These are phyloP conservation scores for Darevskia mixta DNA, from an alignment of 2,797 vertebrate genomes.

Conservation along the genomic window DNA sequence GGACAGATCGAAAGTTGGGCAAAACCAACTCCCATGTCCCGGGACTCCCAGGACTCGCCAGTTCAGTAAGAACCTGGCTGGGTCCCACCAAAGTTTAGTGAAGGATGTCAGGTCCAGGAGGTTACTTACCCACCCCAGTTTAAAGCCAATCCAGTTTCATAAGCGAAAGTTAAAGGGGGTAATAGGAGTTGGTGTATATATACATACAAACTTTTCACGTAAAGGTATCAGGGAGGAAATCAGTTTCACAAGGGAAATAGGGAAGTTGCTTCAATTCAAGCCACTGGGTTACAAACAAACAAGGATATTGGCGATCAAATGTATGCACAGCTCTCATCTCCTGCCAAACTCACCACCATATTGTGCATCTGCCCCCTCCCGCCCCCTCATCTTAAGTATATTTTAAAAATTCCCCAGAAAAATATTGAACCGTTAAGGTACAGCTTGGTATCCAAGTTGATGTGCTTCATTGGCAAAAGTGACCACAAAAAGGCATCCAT, in stretches of 20 bases:
- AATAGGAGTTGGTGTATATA: background rate
- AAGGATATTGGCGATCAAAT: conserved; percentile 3
- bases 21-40: background rate
- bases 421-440: background rate
- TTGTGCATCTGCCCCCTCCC: background rate
- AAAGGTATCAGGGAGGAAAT: background rate
- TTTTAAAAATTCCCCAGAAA: background rate
- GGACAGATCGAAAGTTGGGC: background rate
- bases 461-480: background rate
- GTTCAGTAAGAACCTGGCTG: background rate
- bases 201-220: background rate
- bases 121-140: background rate
- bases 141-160: background rate
- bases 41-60: background rate
- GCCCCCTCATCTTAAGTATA: background rate
- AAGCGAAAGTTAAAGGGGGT: background rate
- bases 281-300: background rate
- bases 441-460: background rate
- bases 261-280: background rate
- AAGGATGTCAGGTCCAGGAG: background rate
- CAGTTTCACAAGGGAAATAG: background rate
- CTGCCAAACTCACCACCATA: background rate
- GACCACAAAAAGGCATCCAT: background rate
- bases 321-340: background rate
- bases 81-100: background rate